Conservation (phyloP, 1,140 invertebrate genomes). For the Tribolium castaneum region DNA sequence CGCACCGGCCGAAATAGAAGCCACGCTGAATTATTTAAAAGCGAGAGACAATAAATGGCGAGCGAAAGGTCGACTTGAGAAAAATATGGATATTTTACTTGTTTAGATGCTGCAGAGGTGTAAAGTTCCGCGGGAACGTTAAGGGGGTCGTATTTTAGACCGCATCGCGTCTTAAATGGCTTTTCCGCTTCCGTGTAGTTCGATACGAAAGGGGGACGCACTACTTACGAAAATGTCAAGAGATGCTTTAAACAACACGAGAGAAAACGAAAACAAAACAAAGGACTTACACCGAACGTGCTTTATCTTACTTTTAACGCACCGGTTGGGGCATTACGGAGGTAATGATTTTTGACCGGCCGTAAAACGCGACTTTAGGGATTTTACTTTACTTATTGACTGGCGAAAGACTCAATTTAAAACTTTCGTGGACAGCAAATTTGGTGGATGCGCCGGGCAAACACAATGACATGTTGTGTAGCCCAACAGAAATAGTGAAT, state of each 20-base stretch:
- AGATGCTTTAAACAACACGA: neutral
- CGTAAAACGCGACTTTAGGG: neutral
- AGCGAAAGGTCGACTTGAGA: neutral
- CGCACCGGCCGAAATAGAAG: conserved; percentile 2
- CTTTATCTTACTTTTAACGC: neutral
- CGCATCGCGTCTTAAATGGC: neutral
- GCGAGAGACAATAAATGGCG: conserved; percentile 13
- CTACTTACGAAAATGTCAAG: conserved; percentile 8
- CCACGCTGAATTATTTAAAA: neutral
- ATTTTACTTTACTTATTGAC: neutral
- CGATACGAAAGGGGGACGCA: neutral
- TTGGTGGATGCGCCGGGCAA: conserved; percentile 8
- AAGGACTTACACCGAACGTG: neutral
- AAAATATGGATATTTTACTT: conserved; percentile 23
- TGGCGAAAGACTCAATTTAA: neutral
- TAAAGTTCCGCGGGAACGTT: neutral
- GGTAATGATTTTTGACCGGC: neutral
- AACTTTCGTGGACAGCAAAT: neutral
- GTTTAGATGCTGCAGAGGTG: conserved; percentile 18
- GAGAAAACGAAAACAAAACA: neutral
- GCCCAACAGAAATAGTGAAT: too few relatives aligned
- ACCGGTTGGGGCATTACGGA: neutral
- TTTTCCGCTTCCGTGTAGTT: conserved; percentile 6
- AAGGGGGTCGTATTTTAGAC: neutral
- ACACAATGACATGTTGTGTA: too few relatives aligned